These are phyloP conservation scores for Zygogramma bicolorata DNA, from an alignment of 2,888 invertebrate genomes.

Conservation along the genomic window DNA sequence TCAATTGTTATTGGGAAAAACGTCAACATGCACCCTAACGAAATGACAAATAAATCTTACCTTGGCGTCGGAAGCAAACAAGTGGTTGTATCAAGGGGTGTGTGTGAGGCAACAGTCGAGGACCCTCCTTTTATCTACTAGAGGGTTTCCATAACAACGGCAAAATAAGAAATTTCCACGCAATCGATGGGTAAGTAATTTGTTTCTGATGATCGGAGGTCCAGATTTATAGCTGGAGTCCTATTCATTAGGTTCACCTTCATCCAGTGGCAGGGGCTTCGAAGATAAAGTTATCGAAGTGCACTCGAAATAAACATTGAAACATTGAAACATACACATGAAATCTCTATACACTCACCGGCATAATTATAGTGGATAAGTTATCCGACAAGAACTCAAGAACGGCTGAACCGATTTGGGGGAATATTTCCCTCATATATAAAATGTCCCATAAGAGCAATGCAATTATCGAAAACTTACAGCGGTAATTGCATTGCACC, in stretches of 20 bases:
- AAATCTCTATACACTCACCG: too few relatives aligned
- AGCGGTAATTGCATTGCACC: too few relatives aligned
- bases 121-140: slow-evolving; percentile 67
- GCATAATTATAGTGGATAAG: too few relatives aligned
- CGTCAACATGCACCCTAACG: background rate
- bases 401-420: too few relatives aligned
- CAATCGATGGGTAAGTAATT: slow-evolving; percentile 41
- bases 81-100: slow-evolving; percentile 52
- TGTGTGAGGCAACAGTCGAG: slow-evolving; percentile 73
- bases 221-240: slow-evolving; percentile 31
- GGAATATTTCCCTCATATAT: too few relatives aligned
- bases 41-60: background rate
- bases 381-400: too few relatives aligned
- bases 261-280: background rate
- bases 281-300: background rate
- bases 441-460: too few relatives aligned
- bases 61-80: slow-evolving; percentile 16
- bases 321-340: too few relatives aligned
- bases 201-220: slow-evolving; percentile 33
- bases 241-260: slow-evolving; percentile 19
- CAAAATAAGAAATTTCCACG: slow-evolving; percentile 39
- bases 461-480: too few relatives aligned
- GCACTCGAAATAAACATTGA: background rate
- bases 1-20: too few relatives aligned
- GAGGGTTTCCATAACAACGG: slow-evolving; percentile 45